Evolutionary conservation across 92 coral and sea anemone genomes (phyloP).

Genomic region (Epizoanthus rinbou): DNA sequence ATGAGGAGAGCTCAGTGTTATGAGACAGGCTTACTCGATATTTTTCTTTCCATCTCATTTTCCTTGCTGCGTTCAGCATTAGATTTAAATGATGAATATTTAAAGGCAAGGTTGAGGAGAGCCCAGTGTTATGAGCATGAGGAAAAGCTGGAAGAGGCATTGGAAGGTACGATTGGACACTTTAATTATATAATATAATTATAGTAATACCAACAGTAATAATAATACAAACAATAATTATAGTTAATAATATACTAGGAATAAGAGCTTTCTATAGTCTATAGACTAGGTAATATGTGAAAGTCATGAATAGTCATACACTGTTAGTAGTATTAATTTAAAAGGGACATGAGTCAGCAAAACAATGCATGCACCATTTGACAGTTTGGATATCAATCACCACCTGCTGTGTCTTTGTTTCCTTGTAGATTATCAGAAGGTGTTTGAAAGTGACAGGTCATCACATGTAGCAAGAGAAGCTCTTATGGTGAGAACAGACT

Average conservation of each 20-base stretch:
- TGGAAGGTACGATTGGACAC: constrained; percentile 69
- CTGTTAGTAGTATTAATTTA: too few species aligned
- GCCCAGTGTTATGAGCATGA: constrained; percentile 95
- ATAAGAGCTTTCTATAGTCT: too few species aligned
- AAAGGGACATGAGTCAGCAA: too few species aligned
- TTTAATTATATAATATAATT: not conserved
- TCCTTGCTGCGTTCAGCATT: constrained; percentile 56
- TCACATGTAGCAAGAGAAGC: constrained; percentile 92
- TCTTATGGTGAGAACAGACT: constrained; percentile 66
- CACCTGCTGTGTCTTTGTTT: not conserved
- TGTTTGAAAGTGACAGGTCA: constrained; percentile 87
- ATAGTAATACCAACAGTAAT: not conserved
- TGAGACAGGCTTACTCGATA: not conserved
- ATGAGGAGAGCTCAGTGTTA: not conserved
- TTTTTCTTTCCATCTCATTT: not conserved
- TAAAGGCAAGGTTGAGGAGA: constrained; percentile 87
- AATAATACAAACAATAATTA: too few species aligned
- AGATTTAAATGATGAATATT: constrained; percentile 81
- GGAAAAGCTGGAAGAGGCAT: constrained; percentile 85
- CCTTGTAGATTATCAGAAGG: constrained; percentile 83
- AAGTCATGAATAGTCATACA: too few species aligned
- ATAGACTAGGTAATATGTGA: too few species aligned
- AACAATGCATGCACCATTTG: too few species aligned
- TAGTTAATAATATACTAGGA: too few species aligned
- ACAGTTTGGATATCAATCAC: too few species aligned